Evolutionary conservation across 2,113 vertebrate genomes (phyloP).

Genomic region (Mobula hypostoma): DNA sequence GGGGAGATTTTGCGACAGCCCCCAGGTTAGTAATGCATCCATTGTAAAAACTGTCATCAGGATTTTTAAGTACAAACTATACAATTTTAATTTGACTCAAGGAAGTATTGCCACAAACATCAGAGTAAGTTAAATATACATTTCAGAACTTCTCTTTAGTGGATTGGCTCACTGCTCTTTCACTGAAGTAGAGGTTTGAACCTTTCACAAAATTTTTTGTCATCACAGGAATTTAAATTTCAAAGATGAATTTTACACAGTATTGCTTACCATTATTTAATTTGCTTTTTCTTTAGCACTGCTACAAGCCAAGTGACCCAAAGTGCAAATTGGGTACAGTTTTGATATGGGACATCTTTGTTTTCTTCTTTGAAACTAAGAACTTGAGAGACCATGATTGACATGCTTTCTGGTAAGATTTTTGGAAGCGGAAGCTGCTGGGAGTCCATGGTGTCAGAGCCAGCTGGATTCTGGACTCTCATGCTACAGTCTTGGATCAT

Average conservation of each 20-base stretch:
- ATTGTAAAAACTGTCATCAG: background rate
- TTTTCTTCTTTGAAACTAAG: background rate
- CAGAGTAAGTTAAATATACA: background rate
- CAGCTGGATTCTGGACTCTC: slow-evolving; percentile 18
- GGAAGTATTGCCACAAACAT: background rate
- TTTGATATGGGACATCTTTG: slow-evolving; percentile 45
- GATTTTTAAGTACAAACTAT: no score
- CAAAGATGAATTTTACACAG: background rate
- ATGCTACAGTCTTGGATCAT: background rate
- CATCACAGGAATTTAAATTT: background rate
- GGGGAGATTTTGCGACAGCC: slow-evolving; percentile 87
- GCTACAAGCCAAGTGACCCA: slow-evolving; percentile 46
- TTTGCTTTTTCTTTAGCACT: slow-evolving; percentile 44
- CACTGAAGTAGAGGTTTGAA: background rate
- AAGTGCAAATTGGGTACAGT: slow-evolving; percentile 60
- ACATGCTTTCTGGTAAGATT: background rate
- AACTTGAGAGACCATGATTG: slow-evolving; percentile 7
- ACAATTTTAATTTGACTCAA: no score
- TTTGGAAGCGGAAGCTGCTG: background rate
- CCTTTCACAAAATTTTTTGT: background rate
- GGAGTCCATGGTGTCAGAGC: background rate
- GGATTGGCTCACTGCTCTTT: background rate
- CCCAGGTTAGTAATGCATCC: slow-evolving; percentile 65
- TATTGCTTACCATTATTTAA: background rate
- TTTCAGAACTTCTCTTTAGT: background rate